Percentiles rank a stretch among this genome's conserved stretches.
These are phyloP conservation scores for Leuciscus idus DNA, from an alignment of 2,113 vertebrate species.

Conservation along the genomic window DNA sequence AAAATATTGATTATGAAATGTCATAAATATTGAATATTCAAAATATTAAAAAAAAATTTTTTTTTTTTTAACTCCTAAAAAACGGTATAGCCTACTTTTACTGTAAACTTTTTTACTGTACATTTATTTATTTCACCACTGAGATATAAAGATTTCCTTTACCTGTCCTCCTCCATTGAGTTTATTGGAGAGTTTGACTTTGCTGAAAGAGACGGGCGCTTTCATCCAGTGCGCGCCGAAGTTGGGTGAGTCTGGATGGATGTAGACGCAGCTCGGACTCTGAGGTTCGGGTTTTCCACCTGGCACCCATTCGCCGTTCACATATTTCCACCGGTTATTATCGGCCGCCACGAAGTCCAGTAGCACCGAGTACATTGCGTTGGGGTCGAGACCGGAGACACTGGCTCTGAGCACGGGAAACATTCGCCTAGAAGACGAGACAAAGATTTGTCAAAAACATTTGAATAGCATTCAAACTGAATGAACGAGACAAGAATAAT, in stretches of 20 bases:
- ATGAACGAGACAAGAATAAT: neutral
- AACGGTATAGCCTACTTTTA: too few relatives aligned
- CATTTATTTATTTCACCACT: neutral
- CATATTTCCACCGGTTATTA: conserved; percentile 84
- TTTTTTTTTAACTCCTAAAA: too few relatives aligned
- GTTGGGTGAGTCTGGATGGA: conserved; percentile 84
- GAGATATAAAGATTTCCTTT: neutral
- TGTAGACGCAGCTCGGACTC: conserved; percentile 84
- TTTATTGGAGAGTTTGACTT: conserved; percentile 84
- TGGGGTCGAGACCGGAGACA: conserved; percentile 78
- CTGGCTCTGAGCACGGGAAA: conserved; percentile 79
- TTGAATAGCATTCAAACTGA: neutral
- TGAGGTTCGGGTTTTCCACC: conserved; percentile 82
- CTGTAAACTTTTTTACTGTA: neutral
- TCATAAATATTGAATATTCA: neutral
- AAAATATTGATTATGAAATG: neutral
- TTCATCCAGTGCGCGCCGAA: conserved; percentile 86
- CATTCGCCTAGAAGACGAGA: conserved; percentile 73
- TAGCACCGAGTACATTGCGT: conserved; percentile 83
- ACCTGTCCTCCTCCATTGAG: conserved; percentile 84
- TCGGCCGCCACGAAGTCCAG: conserved; percentile 82
- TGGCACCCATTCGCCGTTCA: conserved; percentile 83
- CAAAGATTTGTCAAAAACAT: neutral
- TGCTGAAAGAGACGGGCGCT: conserved; percentile 82
- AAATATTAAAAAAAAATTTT: neutral